These are phyloP conservation scores for Dendropsophus ebraccatus DNA, from an alignment of 2,113 vertebrate genomes.

Conservation along the genomic window DNA sequence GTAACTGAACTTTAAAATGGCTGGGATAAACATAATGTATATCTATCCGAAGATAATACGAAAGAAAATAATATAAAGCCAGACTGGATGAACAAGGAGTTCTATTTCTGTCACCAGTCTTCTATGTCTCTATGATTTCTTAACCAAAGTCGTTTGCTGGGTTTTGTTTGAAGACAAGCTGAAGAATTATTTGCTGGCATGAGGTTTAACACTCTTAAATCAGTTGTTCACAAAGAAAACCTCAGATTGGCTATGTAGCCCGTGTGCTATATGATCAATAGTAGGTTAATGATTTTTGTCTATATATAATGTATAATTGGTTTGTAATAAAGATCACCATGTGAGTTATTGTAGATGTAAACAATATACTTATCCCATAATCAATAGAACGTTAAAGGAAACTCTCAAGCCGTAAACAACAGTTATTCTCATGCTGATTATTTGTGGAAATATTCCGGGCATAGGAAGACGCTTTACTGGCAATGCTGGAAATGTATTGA, in stretches of 20 bases:
- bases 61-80: too few relatives aligned
- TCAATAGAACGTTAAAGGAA: slow-evolving; percentile 51
- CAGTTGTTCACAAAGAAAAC: neutral
- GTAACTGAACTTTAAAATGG: too few relatives aligned
- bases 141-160: neutral
- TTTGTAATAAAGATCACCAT: slow-evolving; percentile 35
- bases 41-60: too few relatives aligned
- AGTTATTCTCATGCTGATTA: slow-evolving; percentile 43
- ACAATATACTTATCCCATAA: slow-evolving; percentile 44
- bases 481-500: slow-evolving; percentile 32
- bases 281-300: slow-evolving; percentile 32
- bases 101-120: too few relatives aligned
- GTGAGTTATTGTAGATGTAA: slow-evolving; percentile 49
- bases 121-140: too few relatives aligned
- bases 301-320: slow-evolving; percentile 45
- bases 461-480: slow-evolving; percentile 50
- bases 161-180: neutral
- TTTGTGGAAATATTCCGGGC: slow-evolving; percentile 45
- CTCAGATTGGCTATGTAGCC: neutral
- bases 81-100: too few relatives aligned
- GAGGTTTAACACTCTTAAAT: neutral
- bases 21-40: too few relatives aligned
- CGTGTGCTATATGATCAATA: slow-evolving; percentile 11
- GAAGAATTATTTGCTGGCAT: neutral
- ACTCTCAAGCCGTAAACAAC: slow-evolving; percentile 33